Evolutionary conservation across 1,140 invertebrate genomes (phyloP).

Genomic region (Bradysia coprophila): DNA sequence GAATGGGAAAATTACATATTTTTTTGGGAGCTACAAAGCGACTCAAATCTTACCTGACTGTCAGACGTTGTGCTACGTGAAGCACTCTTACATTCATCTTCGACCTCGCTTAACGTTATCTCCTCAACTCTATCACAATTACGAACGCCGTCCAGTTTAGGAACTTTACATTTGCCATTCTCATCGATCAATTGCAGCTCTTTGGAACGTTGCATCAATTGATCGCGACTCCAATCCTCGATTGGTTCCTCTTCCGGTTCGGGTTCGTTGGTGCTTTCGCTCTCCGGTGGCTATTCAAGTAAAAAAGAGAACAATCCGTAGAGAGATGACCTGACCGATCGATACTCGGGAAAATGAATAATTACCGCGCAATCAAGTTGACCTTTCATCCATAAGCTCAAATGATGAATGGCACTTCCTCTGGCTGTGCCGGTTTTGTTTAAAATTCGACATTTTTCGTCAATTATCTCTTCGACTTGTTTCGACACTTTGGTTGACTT

Average conservation of each 20-base stretch:
- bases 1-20: not conserved
- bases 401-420: conserved; percentile 34
- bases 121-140: conserved; percentile 19
- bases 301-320: too few relatives aligned
- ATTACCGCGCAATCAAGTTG: conserved; percentile 23
- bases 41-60: conserved; percentile 40
- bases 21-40: not conserved
- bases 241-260: conserved; percentile 29
- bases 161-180: conserved; percentile 19
- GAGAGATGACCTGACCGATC: too few relatives aligned
- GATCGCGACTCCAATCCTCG: conserved; percentile 51
- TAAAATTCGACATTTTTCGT: conserved; percentile 35
- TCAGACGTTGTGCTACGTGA: conserved; percentile 50
- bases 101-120: conserved; percentile 24
- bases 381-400: conserved; percentile 49
- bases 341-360: too few relatives aligned
- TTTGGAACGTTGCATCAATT: conserved; percentile 39
- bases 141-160: conserved; percentile 19
- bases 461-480: conserved; percentile 33
- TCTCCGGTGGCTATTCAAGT: too few relatives aligned
- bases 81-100: conserved; percentile 35
- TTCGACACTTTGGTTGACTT: conserved; percentile 12
- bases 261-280: conserved; percentile 16
- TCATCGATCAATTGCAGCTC: conserved; percentile 34
- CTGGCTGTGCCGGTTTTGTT: conserved; percentile 34